Evolutionary conservation across 1,140 invertebrate species (phyloP).

Genomic region (Frieseomelitta varia): DNA sequence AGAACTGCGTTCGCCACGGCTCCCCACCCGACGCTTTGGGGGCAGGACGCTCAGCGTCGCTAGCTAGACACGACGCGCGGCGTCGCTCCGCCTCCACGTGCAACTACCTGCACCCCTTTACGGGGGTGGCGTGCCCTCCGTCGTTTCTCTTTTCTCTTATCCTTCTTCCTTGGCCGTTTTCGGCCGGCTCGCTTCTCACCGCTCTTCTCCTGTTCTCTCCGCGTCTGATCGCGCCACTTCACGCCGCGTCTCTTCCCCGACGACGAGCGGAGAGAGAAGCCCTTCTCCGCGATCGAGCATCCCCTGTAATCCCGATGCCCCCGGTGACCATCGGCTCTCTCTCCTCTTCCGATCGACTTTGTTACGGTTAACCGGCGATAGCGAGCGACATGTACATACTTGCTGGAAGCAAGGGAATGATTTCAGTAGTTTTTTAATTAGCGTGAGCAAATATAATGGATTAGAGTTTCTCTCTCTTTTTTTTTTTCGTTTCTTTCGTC

Average conservation of each 20-base stretch:
- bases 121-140: conserved; percentile 12
- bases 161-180: conserved; percentile 24
- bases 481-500: no score
- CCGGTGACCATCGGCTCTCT: conserved; percentile 16
- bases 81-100: conserved; percentile 77
- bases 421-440: background rate
- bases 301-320: background rate
- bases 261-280: background rate
- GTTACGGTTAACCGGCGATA: conserved; percentile 10
- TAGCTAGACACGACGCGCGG: conserved; percentile 71
- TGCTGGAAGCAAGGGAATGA: background rate
- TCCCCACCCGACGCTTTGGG: conserved; percentile 70
- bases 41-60: conserved; percentile 70
- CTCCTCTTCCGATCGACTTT: background rate
- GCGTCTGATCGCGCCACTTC: conserved; percentile 36
- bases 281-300: background rate
- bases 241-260: conserved; percentile 11
- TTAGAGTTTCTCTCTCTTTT: no score
- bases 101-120: conserved; percentile 50
- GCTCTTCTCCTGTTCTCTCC: conserved; percentile 13
- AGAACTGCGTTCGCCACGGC: conserved; percentile 73
- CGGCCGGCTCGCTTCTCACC: background rate
- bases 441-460: no score
- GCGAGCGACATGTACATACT: no score
- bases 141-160: background rate